These are phyloP conservation scores for Onychomys arenicola DNA, from an alignment of 2,797 vertebrate genomes.

Conservation along the genomic window DNA sequence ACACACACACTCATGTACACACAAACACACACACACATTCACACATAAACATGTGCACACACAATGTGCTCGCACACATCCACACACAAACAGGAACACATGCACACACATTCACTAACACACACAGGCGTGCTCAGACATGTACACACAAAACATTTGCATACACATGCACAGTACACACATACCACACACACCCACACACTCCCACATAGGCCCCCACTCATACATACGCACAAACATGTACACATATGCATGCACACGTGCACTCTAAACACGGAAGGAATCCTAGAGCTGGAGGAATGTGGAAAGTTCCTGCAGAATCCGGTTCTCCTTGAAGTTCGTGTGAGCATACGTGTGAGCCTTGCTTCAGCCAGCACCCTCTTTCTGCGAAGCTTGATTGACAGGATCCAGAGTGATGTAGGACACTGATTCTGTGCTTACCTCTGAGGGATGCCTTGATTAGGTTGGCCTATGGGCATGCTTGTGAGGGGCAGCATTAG, in stretches of 20 bases:
- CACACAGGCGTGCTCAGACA: not conserved
- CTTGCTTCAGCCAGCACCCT: not conserved
- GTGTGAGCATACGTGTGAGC: not conserved
- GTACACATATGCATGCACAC: not conserved
- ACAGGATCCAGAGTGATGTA: not conserved
- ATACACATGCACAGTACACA: not conserved
- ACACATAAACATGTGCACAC: not conserved
- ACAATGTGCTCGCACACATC: not conserved
- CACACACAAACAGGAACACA: not conserved
- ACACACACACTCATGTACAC: not conserved
- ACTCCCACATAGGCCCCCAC: not conserved
- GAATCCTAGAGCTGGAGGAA: not conserved
- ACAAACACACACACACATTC: not conserved
- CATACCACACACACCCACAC: not conserved
- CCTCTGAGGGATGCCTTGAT: not conserved
- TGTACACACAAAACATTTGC: not conserved
- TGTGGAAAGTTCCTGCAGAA: not conserved
- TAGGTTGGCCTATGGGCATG: not conserved
- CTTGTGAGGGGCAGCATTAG: not conserved
- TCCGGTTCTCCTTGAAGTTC: not conserved
- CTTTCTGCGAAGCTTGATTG: not conserved
- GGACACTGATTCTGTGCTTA: not conserved
- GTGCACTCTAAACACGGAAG: not conserved
- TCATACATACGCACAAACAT: not conserved
- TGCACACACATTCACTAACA: not conserved